Base-by-base conservation (phyloP, 2,888 invertebrate genomes). In the Acrobasis consociella region DNA sequence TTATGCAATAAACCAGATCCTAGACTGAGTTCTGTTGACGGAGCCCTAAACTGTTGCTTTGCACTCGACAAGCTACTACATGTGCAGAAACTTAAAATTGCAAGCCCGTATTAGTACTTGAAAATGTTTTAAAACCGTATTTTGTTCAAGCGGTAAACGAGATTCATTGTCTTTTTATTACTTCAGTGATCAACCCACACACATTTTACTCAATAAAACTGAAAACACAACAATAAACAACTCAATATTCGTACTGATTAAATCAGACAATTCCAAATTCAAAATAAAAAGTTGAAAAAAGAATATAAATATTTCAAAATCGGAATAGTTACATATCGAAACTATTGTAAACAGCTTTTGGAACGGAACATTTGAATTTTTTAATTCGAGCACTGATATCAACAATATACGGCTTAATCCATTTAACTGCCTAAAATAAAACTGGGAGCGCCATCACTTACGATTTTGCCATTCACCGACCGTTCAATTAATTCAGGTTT, bases 1-100 rank as follows among this genome's bases (percentile, higher is more conserved):
- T 71, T 68, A 49, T 66, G 75, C 71, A 80, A 79, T 77, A 79
- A 67, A 69, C 68, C 72, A 72, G 68, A 63, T 73, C 74, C 74
- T 71, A 69, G 68, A 62, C 64, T 51, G 49, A 71, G 69, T 69
- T 51, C 22, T 60, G 64, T 68, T 64, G 61, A 64, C 58, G 51
- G 38, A 58, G 39, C 61, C 65, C 70, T 67, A 69, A 71, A 70
- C 49, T 62, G 67, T 58, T 63, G 58, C 64, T 65, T 66, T 67
- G 67, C 17, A 22, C 31, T 31, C 52, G 13, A 37, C 17, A 16
- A 22, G 22, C 53, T 46, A 37, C 52, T 15, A 9, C 9, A 16
- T 16, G 15, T 16, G 13, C n/a, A 46, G 13, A 46, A 52, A 52
- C 52, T 31, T 52, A 13, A 52, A 52, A 52, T 52, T 52, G 52